Base-by-base conservation (phyloP, 2,888 invertebrate genomes). In the Zygothrica quintamaculata region DNA sequence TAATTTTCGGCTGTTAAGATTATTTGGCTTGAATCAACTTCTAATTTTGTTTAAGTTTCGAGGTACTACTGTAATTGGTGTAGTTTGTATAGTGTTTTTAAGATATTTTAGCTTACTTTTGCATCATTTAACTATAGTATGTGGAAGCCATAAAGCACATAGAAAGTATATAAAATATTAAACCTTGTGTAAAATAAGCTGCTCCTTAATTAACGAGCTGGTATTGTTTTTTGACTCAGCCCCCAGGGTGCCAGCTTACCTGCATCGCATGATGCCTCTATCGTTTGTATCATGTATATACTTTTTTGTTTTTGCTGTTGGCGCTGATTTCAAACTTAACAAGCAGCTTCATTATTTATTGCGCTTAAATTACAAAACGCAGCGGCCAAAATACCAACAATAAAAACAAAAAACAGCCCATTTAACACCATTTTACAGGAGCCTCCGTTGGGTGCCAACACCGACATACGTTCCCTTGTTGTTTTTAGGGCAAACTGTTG, bases 321-420 rank as follows among this genome's bases (percentile, higher is more conserved):
- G 11, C 16, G 46, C 52, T 31, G 56, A 12, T 36, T 53, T 43
- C 52, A 57, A 71, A 69, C 67, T 74, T 68, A 77, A 76, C 67
- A 68, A 78, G 74, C 67, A 66, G 61, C 57, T 78, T 59, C 59
- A 81, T 80, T 74, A 82, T 82, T 81, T 78, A 81, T 79, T 65
- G 74, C 68, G 60, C 50, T 53, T 57, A 72, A 78, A 78, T 76
- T 82, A 65, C 65, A 65, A 68, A 77, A 61, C 62, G 65, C 65
- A 66, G 71, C 64, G 62, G 58, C 57, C 52, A 53, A 64, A 64
- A 58, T 42, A 77, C 59, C 40, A 51, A 43, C 52, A 65, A 16
- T 22, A 61, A 62, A 15, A 56, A 52, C 44, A 59, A 43, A 15
- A 43, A 42, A n/a, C 29, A 56, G 36, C 22, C 51, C 46, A 51